phyloP scores from a whole-genome alignment of 2,888 invertebrate species.

The Operophtera brumata region DNA sequence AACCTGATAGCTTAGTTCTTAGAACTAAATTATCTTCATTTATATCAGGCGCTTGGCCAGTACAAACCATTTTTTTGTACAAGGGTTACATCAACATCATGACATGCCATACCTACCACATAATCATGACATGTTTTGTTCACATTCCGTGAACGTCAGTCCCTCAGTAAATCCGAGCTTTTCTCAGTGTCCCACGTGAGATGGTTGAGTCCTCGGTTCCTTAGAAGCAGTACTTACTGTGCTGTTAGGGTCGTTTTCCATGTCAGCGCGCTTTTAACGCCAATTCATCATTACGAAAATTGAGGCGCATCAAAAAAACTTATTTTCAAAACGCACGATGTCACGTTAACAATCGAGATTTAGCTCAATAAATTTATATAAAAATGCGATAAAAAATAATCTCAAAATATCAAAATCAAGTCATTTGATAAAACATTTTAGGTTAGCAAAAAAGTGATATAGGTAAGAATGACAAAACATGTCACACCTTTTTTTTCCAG shows the following conservation, averaged over 20 bases:
- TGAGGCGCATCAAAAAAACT: slow-evolving; percentile 65
- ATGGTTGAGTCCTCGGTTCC: not conserved
- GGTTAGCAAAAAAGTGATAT: slow-evolving; percentile 80
- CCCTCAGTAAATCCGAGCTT: not conserved
- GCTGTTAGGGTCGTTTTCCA: slow-evolving; percentile 79
- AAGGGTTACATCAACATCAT: too few relatives aligned
- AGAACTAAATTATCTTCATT: too few relatives aligned
- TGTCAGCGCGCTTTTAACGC: slow-evolving; percentile 67
- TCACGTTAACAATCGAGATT: slow-evolving; percentile 75
- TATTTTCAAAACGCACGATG: slow-evolving; percentile 53
- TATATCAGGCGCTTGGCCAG: too few relatives aligned
- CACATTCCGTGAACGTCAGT: slow-evolving; percentile 4
- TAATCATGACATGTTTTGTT: slow-evolving; percentile 3
- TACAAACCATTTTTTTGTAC: too few relatives aligned
- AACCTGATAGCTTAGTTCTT: too few relatives aligned
- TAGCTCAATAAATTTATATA: slow-evolving; percentile 72
- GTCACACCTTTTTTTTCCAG: slow-evolving; percentile 80
- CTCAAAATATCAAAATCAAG: slow-evolving; percentile 75
- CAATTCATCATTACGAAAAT: slow-evolving; percentile 71
- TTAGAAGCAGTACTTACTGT: slow-evolving; percentile 64
- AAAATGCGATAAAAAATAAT: slow-evolving; percentile 76
- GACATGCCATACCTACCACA: too few relatives aligned
- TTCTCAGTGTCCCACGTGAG: not conserved
- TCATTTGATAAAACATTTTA: slow-evolving; percentile 81
- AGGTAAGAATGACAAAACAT: slow-evolving; percentile 75